Percentiles rank a stretch among this genome's conserved stretches.
phyloP scores from a whole-genome alignment of 2,797 vertebrate species.

The Urosaurus nigricauda region DNA sequence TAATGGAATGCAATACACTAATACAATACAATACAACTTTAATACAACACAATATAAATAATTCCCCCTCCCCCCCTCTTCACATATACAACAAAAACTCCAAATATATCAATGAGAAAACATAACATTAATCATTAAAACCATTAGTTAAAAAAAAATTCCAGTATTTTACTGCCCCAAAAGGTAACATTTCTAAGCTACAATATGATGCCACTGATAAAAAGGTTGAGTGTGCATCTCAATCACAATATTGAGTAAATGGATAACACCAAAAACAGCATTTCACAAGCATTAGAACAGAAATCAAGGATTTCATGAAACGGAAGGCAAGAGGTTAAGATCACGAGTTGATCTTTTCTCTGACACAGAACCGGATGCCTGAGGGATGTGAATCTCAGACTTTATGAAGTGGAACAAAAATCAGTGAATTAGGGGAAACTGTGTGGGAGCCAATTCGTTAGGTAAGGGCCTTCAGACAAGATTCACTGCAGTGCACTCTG shows the following conservation, averaged over 20 bases:
- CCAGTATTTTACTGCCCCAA: too few relatives aligned
- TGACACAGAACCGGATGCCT: conserved; percentile 23
- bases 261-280: neutral
- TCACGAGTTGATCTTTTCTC: conserved; percentile 23
- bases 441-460: conserved; percentile 32
- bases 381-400: conserved; percentile 15
- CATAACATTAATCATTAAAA: too few relatives aligned
- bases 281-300: neutral
- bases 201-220: neutral
- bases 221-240: neutral
- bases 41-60: too few relatives aligned
- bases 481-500: conserved; percentile 38
- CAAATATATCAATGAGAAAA: too few relatives aligned
- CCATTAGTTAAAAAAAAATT: too few relatives aligned
- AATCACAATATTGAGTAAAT: neutral
- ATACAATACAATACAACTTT: too few relatives aligned
- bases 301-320: neutral
- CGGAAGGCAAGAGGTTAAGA: conserved; percentile 25
- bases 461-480: conserved; percentile 34
- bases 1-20: too few relatives aligned
- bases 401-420: conserved; percentile 43
- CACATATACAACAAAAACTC: too few relatives aligned
- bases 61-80: too few relatives aligned
- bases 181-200: too few relatives aligned
- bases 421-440: conserved; percentile 39